phyloP scores from a whole-genome alignment of 2,888 invertebrate genomes.

The Lumbricus terrestris region DNA sequence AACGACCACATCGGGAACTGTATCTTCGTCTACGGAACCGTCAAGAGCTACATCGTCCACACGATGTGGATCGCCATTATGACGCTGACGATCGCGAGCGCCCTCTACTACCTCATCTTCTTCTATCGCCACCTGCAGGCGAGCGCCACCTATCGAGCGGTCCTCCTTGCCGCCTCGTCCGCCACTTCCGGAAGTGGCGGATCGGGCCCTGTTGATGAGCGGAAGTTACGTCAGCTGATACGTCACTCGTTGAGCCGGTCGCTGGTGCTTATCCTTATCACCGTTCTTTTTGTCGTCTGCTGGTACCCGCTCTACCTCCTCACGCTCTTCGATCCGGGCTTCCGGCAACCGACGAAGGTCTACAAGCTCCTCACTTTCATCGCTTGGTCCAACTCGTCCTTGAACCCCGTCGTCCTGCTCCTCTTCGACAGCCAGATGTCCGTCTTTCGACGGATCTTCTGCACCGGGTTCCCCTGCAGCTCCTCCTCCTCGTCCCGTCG shows the following conservation, averaged over 20 bases:
- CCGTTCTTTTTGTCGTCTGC: constrained; percentile 71
- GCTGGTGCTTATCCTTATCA: constrained; percentile 44
- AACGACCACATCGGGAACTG: constrained; percentile 63
- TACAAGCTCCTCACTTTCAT: constrained; percentile 57
- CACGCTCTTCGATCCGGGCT: constrained; percentile 65
- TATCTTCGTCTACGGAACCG: constrained; percentile 81
- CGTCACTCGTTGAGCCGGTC: constrained; percentile 35
- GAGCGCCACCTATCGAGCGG: constrained; percentile 38
- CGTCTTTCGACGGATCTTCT: neutral
- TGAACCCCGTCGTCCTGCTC: constrained; percentile 53
- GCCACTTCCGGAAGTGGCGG: constrained; percentile 30
- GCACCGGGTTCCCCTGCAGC: neutral
- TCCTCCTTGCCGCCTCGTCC: constrained; percentile 22
- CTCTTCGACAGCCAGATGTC: constrained; percentile 36
- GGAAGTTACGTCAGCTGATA: constrained; percentile 28
- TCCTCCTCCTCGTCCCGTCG: neutral
- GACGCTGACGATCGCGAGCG: constrained; percentile 79
- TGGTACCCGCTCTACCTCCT: constrained; percentile 90
- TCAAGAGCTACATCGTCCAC: constrained; percentile 85
- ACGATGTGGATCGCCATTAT: constrained; percentile 86
- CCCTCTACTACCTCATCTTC: constrained; percentile 76
- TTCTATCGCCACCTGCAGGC: constrained; percentile 67
- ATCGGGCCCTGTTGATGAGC: neutral
- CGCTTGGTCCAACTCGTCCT: constrained; percentile 55
- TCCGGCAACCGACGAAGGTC: constrained; percentile 44